phyloP scores from a whole-genome alignment of 2,797 vertebrate species.

The Gymnoscopelus braueri region DNA sequence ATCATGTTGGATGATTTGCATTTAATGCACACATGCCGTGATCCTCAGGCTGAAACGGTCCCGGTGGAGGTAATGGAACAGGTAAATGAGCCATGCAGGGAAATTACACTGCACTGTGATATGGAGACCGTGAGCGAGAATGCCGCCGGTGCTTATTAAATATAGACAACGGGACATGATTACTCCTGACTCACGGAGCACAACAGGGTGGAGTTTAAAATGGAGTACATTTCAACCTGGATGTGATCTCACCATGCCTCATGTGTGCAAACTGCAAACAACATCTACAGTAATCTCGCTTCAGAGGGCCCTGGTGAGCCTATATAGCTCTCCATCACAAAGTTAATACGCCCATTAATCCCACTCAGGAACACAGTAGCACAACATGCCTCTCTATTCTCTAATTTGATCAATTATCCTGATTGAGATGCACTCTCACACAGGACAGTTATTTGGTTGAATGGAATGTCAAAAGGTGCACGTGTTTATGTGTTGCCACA shows the following conservation, averaged over 20 bases:
- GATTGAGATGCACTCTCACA: constrained; percentile 33
- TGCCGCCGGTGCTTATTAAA: constrained; percentile 49
- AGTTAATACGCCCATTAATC: constrained; percentile 63
- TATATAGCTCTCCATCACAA: constrained; percentile 18
- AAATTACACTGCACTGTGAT: constrained; percentile 54
- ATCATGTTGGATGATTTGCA: constrained; percentile 39
- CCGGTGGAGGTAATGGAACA: constrained; percentile 22
- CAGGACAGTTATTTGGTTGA: constrained; percentile 31
- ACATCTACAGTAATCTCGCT: constrained; percentile 6
- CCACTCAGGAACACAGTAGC: constrained; percentile 33
- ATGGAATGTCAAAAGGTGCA: constrained; percentile 31
- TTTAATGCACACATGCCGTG: constrained; percentile 34
- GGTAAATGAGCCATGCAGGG: constrained; percentile 47
- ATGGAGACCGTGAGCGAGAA: constrained; percentile 38
- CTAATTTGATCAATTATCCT: constrained; percentile 64
- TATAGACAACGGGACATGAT: constrained; percentile 47
- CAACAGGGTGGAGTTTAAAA: constrained; percentile 39
- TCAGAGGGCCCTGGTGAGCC: constrained; percentile 28
- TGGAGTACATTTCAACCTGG: constrained; percentile 10
- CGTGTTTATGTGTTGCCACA: neutral
- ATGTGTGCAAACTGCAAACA: constrained; percentile 15
- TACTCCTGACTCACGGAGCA: constrained; percentile 28
- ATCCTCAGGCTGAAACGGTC: constrained; percentile 38
- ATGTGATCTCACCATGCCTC: constrained; percentile 14
- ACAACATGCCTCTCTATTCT: constrained; percentile 54